A percentile compares a stretch with the other conserved stretches of the same genome.
Evolutionary conservation across 2,797 vertebrate species (phyloP).

Genomic region (Gymnoscopelus microlampas): DNA sequence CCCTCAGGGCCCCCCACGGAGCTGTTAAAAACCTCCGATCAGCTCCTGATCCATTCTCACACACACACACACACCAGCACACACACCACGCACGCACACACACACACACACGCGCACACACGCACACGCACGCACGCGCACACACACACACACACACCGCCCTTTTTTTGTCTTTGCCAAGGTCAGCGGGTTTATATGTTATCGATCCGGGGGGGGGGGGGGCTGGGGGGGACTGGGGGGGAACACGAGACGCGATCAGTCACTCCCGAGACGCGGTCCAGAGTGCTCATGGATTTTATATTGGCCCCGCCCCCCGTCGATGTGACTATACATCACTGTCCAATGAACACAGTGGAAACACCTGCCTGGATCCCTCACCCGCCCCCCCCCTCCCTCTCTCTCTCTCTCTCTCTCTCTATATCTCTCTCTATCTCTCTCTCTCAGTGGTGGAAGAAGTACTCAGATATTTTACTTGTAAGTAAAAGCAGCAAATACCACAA

Average conservation of each 20-base stretch:
- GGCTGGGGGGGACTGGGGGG: too few relatives aligned
- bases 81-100: too few relatives aligned
- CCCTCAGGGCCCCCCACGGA: too few relatives aligned
- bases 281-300: slow-evolving; percentile 6
- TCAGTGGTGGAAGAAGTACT: slow-evolving; percentile 10
- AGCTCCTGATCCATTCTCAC: too few relatives aligned
- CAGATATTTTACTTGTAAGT: too few relatives aligned
- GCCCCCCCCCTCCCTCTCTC: slow-evolving; percentile 1
- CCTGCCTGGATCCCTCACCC: neutral
- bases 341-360: neutral
- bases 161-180: slow-evolving; percentile 21
- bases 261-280: slow-evolving; percentile 23
- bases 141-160: too few relatives aligned
- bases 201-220: slow-evolving; percentile 28
- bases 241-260: slow-evolving; percentile 19
- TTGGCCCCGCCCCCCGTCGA: neutral
- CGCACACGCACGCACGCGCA: too few relatives aligned
- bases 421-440: slow-evolving; percentile 35
- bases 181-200: slow-evolving; percentile 35
- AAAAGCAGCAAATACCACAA: neutral
- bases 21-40: too few relatives aligned
- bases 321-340: neutral
- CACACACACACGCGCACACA: too few relatives aligned
- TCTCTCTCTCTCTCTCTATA: neutral
- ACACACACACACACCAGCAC: too few relatives aligned